Conservation (phyloP, 2,113 vertebrate species). For the Crotalus viridis region DNA sequence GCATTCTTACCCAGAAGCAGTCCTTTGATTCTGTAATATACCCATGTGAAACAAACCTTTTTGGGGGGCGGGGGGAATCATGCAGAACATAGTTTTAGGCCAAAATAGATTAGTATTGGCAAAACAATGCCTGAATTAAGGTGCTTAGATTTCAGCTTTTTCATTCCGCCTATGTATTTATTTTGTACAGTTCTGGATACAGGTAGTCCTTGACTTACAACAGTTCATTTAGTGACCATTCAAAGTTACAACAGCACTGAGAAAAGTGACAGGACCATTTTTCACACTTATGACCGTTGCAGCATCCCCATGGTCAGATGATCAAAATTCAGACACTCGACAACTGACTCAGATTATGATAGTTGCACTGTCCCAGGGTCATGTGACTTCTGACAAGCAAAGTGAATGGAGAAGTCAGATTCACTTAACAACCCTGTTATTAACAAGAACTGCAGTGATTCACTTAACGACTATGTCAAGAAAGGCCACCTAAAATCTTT, state of each 20-base stretch:
- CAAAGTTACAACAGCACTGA: no score
- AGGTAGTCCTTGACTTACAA: no score
- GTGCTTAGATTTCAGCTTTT: background rate
- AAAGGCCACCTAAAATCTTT: background rate
- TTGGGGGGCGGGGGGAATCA: no score
- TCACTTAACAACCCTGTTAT: background rate
- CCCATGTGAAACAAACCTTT: background rate
- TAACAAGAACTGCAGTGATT: no score
- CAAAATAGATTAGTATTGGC: accelerated
- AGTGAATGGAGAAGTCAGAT: background rate
- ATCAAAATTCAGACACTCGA: background rate
- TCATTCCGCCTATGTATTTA: accelerated
- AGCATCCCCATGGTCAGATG: background rate
- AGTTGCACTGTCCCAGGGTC: background rate
- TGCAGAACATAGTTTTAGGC: accelerated
- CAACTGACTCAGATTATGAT: background rate
- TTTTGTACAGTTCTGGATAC: background rate
- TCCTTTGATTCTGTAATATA: accelerated
- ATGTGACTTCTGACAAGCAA: background rate
- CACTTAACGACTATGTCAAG: background rate
- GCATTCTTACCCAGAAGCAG: background rate
- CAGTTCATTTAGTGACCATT: no score
- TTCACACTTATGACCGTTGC: no score
- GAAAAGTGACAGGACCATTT: no score
- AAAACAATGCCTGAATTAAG: background rate